Conservation (phyloP, 2,888 invertebrate genomes). For the Coenonympha arcania region DNA sequence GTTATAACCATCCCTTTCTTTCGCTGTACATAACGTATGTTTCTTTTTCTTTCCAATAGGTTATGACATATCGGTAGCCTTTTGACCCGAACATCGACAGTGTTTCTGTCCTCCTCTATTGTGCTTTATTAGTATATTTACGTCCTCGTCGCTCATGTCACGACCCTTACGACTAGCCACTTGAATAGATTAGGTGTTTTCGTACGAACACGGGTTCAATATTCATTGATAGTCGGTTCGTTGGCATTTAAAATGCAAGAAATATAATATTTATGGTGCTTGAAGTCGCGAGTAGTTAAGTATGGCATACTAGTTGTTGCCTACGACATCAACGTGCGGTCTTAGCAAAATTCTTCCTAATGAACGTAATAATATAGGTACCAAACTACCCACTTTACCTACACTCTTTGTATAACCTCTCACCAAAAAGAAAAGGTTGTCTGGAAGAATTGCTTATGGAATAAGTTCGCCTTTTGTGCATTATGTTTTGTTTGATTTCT, state of each 20-base stretch:
- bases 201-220: constrained; percentile 64
- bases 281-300: not conserved
- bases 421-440: too few relatives aligned
- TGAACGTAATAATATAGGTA: too few relatives aligned
- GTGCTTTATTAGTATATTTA: constrained; percentile 38
- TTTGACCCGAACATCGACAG: constrained; percentile 62
- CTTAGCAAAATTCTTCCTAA: too few relatives aligned
- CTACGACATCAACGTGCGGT: too few relatives aligned
- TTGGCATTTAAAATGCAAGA: constrained; percentile 64
- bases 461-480: too few relatives aligned
- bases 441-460: too few relatives aligned
- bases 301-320: too few relatives aligned
- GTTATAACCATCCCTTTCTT: constrained; percentile 54
- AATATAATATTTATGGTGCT: constrained; percentile 4
- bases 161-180: constrained; percentile 69
- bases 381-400: too few relatives aligned
- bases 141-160: constrained; percentile 58
- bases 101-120: constrained; percentile 52
- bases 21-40: constrained; percentile 35
- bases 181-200: constrained; percentile 75
- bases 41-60: constrained; percentile 60
- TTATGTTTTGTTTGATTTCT: too few relatives aligned
- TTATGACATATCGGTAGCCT: constrained; percentile 73
- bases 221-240: constrained; percentile 69
- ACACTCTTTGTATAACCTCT: too few relatives aligned